Evolutionary conservation across 1,140 invertebrate species (phyloP), one percentile per base, ranked within the genome.

Genomic region (Copidosoma floridanum): DNA sequence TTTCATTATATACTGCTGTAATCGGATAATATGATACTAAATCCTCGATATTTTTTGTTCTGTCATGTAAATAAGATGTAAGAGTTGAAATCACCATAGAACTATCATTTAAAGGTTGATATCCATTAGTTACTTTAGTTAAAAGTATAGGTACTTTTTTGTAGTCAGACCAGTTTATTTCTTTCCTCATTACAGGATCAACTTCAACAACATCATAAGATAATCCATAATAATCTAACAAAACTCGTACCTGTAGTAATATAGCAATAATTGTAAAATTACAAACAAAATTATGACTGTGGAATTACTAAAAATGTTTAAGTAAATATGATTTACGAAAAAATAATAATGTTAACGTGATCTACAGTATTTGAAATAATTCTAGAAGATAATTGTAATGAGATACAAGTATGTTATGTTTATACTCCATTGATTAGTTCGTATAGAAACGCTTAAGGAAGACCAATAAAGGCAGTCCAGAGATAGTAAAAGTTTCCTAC

Each of bases 171-270:
- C 97, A 99, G 74, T 91, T 93, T 29, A 98, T 89, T 73, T 98
- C 90, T 67, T 89, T 88, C 32, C 93, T 83, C 0, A 95, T 82
- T 2, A 99, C 93, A 27, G 95, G 93, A 82, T 98, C 93, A 0
- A 99, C 97, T 84, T 99, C 97, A 14, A 99, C 89, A 14, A 99
- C 84, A 71, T 98, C 89, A 79, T 99, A 99, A 0, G 92, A 93
- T 51, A 99, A 85, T 4, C 96, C 96, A 79, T 92, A 89, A 71
- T 91, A 95, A 81, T 99, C 95, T 3, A 99, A 81, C 76, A 94
- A 93, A 16, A 94, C 89, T 62, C 97, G 84, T 0, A 98, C 78
- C 78, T 80, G 29, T 41, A 66, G 56, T 32, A 55, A 50, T 21
- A 29, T 21, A 54, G 43, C 18, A n/a, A 41, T 0, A 35, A 46